Percentiles rank a stretch among this genome's conserved stretches.
These are phyloP conservation scores for Acanthosepion lycidas DNA, from an alignment of 2,888 invertebrate species.

Conservation along the genomic window DNA sequence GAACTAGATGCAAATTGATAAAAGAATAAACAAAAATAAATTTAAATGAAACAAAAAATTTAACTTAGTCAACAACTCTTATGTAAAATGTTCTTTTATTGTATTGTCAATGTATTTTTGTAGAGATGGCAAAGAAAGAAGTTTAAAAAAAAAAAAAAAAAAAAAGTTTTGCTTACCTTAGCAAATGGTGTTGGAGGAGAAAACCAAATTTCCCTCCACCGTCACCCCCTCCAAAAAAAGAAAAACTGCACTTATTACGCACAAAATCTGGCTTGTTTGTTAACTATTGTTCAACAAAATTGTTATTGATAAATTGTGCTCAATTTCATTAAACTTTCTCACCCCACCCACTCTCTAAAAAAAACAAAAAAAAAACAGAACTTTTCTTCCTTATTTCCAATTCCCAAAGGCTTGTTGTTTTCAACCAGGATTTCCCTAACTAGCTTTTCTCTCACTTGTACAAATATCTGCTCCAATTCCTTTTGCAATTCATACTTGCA, in stretches of 20 bases:
- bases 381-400: not conserved
- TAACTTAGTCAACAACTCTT: not conserved
- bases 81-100: not conserved
- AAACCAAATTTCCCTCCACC: not conserved
- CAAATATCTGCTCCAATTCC: too few species aligned
- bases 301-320: not conserved
- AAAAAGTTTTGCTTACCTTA: slow-evolving; percentile 33
- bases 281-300: not conserved
- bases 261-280: slow-evolving; percentile 33
- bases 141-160: not conserved
- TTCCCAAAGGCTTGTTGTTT: too few species aligned
- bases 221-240: too few species aligned
- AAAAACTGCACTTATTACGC: not conserved
- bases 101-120: not conserved
- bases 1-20: not conserved
- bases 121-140: not conserved
- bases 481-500: too few species aligned
- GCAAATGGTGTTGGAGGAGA: not conserved
- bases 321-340: not conserved
- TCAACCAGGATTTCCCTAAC: too few species aligned
- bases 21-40: not conserved
- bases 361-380: too few species aligned
- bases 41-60: not conserved
- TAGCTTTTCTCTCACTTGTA: too few species aligned
- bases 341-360: not conserved